These are phyloP conservation scores for Plagodis pulveraria DNA, from an alignment of 2,888 invertebrate species.

Conservation along the genomic window DNA sequence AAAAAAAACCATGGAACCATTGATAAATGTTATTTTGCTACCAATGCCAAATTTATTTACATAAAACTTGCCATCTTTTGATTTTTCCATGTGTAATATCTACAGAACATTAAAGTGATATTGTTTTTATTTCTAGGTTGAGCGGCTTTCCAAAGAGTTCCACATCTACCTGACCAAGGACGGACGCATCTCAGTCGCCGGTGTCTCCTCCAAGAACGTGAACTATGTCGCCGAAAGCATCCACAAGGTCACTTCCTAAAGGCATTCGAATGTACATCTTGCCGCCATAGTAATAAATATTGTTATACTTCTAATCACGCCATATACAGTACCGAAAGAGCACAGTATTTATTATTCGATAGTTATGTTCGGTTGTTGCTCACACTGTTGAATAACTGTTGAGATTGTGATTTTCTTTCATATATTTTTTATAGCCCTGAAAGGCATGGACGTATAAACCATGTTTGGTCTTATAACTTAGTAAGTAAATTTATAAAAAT, in stretches of 20 bases:
- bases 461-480: slow-evolving; percentile 37
- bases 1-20: no score
- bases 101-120: not conserved
- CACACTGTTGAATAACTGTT: slow-evolving; percentile 24
- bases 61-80: no score
- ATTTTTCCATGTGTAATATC: no score
- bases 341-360: slow-evolving; percentile 61
- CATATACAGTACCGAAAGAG: slow-evolving; percentile 43
- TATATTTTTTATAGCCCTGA: slow-evolving; percentile 26
- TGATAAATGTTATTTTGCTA: no score
- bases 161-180: slow-evolving; percentile 98
- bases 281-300: slow-evolving; percentile 27
- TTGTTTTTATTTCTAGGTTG: slow-evolving; percentile 85
- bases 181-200: slow-evolving; percentile 99
- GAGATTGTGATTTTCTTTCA: slow-evolving; percentile 29
- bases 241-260: slow-evolving; percentile 94
- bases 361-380: slow-evolving; percentile 30
- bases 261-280: slow-evolving; percentile 37
- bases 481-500: slow-evolving; percentile 25
- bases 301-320: slow-evolving; percentile 38
- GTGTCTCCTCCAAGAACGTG: slow-evolving; percentile 97
- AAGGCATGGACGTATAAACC: slow-evolving; percentile 23
- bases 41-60: no score
- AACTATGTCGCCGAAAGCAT: slow-evolving; percentile 97
- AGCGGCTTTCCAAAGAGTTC: slow-evolving; percentile 93